phyloP scores from a whole-genome alignment of 2,113 vertebrate genomes.

The Hippocampus abdominalis region DNA sequence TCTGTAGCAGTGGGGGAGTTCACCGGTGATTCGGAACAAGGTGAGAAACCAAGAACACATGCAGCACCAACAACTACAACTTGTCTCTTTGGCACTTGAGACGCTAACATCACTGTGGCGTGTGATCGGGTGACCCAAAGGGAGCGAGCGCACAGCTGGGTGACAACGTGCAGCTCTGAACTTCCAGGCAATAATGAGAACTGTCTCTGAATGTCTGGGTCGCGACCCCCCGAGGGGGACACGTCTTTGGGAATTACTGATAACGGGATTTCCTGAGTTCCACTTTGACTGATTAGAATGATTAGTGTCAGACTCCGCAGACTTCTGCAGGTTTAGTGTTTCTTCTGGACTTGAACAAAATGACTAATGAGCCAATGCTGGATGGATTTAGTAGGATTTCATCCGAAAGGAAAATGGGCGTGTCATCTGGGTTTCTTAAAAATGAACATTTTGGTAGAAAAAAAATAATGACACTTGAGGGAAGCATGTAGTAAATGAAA shows the following conservation, averaged over 20 bases:
- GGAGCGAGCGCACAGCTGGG: constrained; percentile 31
- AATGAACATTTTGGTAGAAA: not conserved
- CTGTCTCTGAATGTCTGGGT: constrained; percentile 55
- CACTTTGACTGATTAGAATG: constrained; percentile 57
- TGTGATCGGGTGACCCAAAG: constrained; percentile 11
- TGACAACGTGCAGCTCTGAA: constrained; percentile 37
- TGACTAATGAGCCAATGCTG: not conserved
- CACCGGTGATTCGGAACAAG: constrained; percentile 70
- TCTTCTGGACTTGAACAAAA: constrained; percentile 26
- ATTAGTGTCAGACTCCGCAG: constrained; percentile 47
- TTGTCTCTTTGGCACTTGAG: not conserved
- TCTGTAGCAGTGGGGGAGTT: constrained; percentile 72
- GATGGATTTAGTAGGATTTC: not conserved
- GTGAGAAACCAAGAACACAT: constrained; percentile 54
- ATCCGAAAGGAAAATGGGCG: not conserved
- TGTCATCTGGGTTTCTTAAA: not conserved
- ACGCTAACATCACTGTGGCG: not conserved
- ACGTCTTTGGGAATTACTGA: constrained; percentile 55
- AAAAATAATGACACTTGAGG: not conserved
- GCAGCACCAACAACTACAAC: constrained; percentile 9
- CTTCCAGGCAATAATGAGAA: constrained; percentile 47
- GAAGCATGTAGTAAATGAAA: no score
- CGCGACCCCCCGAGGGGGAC: constrained; percentile 55
- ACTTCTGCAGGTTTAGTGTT: constrained; percentile 30
- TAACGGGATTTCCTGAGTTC: constrained; percentile 66